A percentile compares a stretch with the other conserved stretches of the same genome.
Conservation (phyloP, 2,113 vertebrate genomes). For the Chitala chitala region DNA sequence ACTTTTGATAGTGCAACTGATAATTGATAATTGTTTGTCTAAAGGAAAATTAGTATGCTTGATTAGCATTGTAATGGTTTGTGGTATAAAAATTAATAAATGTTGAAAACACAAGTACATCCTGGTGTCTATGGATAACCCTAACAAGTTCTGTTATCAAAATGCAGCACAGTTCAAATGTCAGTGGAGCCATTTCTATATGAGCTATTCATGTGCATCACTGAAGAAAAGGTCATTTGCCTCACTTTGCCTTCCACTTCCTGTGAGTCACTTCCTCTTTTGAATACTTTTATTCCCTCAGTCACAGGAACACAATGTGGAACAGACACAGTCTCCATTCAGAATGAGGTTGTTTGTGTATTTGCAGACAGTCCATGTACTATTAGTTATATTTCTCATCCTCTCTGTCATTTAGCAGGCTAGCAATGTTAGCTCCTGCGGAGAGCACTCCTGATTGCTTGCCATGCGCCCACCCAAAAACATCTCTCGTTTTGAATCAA, state of each 20-base stretch:
- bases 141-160: not conserved
- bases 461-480: not conserved
- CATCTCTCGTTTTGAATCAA: not conserved
- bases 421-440: not conserved
- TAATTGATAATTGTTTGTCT: no score
- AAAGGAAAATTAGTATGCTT: no score
- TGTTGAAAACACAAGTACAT: not conserved
- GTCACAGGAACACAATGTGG: not conserved
- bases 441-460: not conserved
- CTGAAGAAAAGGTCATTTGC: slow-evolving; percentile 12
- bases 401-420: not conserved
- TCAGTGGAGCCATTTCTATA: not conserved
- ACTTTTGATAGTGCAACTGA: no score
- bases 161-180: not conserved
- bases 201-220: not conserved
- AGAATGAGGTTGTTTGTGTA: not conserved
- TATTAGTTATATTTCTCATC: not conserved
- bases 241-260: not conserved
- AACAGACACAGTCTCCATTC: not conserved
- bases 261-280: not conserved
- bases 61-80: no score
- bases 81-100: no score
- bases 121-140: not conserved
- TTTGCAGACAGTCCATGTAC: not conserved
- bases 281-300: not conserved